phyloP scores from a whole-genome alignment of 2,113 vertebrate species.

The Probosciger aterrimus region DNA sequence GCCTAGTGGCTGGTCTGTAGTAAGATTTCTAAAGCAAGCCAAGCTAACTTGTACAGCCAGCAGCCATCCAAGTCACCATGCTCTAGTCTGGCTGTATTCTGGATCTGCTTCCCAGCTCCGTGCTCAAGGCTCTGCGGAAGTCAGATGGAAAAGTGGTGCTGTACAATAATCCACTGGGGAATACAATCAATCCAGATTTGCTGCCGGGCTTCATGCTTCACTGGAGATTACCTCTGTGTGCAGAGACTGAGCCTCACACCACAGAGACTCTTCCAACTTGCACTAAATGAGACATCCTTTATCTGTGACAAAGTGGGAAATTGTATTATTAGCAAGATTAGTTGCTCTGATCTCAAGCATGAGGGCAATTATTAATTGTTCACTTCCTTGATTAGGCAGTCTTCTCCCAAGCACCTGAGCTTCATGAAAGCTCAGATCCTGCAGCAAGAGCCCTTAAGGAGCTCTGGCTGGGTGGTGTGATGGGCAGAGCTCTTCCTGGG shows the following conservation, averaged over 20 bases:
- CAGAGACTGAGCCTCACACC: background rate
- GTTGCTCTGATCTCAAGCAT: background rate
- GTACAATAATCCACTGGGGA: background rate
- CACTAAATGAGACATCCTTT: background rate
- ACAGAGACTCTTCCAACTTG: background rate
- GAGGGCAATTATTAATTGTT: background rate
- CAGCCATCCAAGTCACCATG: background rate
- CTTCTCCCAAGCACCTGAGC: background rate
- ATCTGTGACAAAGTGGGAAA: background rate
- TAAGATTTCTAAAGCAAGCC: background rate
- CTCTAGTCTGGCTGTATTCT: background rate
- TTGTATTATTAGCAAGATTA: background rate
- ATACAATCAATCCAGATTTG: background rate
- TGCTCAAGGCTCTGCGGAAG: background rate
- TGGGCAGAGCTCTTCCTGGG: background rate
- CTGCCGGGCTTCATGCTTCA: background rate
- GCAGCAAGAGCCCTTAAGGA: background rate
- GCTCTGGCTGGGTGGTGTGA: rapidly evolving
- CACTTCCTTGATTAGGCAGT: background rate
- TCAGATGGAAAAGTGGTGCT: background rate
- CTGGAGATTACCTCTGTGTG: background rate
- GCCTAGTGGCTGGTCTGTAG: background rate
- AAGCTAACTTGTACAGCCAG: background rate
- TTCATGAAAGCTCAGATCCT: background rate
- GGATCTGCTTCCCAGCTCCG: background rate